Evolutionary conservation across 2,797 vertebrate genomes (phyloP).

Genomic region (Cercopithecus diana): DNA sequence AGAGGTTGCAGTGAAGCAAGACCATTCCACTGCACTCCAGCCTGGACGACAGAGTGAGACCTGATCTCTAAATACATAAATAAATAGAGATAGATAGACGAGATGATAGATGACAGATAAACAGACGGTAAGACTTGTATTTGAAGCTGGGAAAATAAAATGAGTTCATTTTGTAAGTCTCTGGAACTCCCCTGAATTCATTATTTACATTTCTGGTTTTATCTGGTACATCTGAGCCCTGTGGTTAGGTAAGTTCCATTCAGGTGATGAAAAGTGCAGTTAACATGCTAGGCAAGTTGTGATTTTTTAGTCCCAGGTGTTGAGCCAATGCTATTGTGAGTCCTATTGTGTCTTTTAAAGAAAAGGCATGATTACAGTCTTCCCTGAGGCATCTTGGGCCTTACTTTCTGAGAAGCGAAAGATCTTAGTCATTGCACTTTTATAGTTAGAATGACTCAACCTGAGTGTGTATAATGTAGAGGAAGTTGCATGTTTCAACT

Average conservation of each 20-base stretch:
- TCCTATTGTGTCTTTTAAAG: not conserved
- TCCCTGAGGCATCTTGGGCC: not conserved
- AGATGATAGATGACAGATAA: too few species aligned
- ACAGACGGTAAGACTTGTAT: not conserved
- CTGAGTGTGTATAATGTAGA: not conserved
- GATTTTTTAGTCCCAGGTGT: not conserved
- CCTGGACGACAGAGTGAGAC: not conserved
- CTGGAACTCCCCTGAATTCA: not conserved
- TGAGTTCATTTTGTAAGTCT: not conserved
- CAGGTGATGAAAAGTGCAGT: not conserved
- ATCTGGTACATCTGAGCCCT: not conserved
- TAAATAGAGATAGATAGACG: not conserved
- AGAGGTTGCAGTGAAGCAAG: not conserved
- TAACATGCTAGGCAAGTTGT: not conserved
- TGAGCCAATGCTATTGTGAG: not conserved
- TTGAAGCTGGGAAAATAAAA: not conserved
- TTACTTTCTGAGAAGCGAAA: conserved; percentile 41
- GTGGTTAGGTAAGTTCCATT: not conserved
- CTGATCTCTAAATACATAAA: not conserved
- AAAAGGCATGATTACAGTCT: not conserved
- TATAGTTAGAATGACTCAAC: not conserved
- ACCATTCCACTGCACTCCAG: not conserved
- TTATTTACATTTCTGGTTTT: not conserved
- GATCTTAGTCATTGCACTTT: not conserved
- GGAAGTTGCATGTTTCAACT: not conserved